Evolutionary conservation across 2,113 vertebrate species (phyloP), one percentile per base, ranked within the genome.

Genomic region (Misgurnus mizolepis): DNA sequence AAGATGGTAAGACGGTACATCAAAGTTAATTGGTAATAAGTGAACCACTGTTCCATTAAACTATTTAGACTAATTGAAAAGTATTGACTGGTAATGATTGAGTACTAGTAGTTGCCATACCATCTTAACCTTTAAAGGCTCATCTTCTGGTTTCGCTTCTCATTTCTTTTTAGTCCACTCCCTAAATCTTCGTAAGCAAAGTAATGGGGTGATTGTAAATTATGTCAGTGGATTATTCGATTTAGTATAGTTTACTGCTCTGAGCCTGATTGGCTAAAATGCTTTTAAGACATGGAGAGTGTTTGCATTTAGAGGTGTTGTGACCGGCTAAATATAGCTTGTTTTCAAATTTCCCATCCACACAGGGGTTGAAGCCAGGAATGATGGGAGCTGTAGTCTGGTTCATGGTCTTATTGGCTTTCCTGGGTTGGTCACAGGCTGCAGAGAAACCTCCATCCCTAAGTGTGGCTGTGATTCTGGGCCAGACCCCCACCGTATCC

Each of bases 401-500:
- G 66, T 83, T 81, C 69, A 77, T 75, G 77, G 60, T 82, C 50
- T 45, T 56, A 66, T 83, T 80, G 78, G 72, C 80, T 78, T 85
- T 80, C 78, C 77, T 88, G 18, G 3, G 43, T 86, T 71, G 86
- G 82, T 85, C 83, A 22, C 65, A 62, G 71, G 85, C 85, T 1
- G 82, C 85, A 17, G 71, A 86, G 82, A 81, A 75, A 7, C 79
- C 85, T 56, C 75, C 82, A 17, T 79, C 82, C 22, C 79, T 86
- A 45, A 83, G 82, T 1, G 82, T 86, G 71, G 85, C 85, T 5
- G 85, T 86, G 50, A 86, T 86, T 72, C 45, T 86, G 49, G 82
- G 85, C 10, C 82, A 86, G 61, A 81, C 85, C 40, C 81, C 78
- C 2, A 47, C 55, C 2, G 78, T 85, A 39, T 34, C 70, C 4